Base-by-base conservation (phyloP, 2,888 invertebrate genomes). In the Cotesia congregata region DNA sequence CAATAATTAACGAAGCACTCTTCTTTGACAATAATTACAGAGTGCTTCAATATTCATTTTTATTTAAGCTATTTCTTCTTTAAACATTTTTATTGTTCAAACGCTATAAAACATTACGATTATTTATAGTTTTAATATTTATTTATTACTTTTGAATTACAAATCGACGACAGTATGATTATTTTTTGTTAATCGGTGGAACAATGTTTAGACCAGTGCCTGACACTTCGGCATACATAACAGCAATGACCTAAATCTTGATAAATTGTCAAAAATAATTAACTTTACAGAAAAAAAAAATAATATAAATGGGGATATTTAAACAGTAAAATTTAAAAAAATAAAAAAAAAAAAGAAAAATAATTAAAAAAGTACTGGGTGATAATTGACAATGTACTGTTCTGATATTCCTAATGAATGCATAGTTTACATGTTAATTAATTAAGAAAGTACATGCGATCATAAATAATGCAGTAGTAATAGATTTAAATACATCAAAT, bases 21-120 rank as follows among this genome's bases (percentile, higher is more conserved):
- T 80, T 75, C 78, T 77, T 80, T 77, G 81, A 81, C 80, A 81
- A 81, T 81, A 81, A 81, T 80, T 65, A 76, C 71, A 73, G 70
- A 76, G 30, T 69, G 9, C 38, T 15, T 70, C 20, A 17, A 67
- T 71, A 7, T 50, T 50, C 50, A 59, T 50, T 62, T 17, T 3
- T 20, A 59, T 40, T 30, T 30, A 30, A 30, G 30, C 30, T 30
- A 30, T 30, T 30, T 30, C 30, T 30, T 30, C 3, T 30, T 30
- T 30, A 30, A 30, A 30, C 0, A 30, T 30, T 30, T 30, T 30
- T 30, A 30, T 30, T 30, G 3, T 30, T 30, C 30, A 30, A 30
- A 4, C 30, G 30, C 30, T 30, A 30, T 30, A 30, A 30, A 30
- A 30, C 50, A 50, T 50, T 50, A 12, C 50, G 50, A 50, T 50